These are phyloP conservation scores for Leptodirus hochenwartii DNA, from an alignment of 2,888 invertebrate genomes.

Conservation along the genomic window DNA sequence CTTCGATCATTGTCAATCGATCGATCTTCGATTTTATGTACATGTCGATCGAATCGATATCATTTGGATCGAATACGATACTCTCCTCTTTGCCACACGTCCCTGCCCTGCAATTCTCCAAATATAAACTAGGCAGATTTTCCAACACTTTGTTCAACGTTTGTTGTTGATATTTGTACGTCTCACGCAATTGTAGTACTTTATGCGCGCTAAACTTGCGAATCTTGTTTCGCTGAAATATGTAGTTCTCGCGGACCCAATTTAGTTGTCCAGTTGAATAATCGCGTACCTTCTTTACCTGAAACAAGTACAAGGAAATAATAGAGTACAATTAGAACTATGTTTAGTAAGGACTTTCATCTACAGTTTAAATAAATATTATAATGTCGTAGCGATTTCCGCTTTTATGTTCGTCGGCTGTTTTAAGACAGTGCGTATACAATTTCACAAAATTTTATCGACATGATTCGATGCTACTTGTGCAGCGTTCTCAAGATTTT, in stretches of 20 bases:
- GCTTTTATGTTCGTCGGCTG: too few relatives aligned
- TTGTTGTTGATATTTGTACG: slow-evolving; percentile 91
- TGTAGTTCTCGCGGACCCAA: slow-evolving; percentile 89
- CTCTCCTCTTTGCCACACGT: slow-evolving; percentile 63
- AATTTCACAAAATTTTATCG: too few relatives aligned
- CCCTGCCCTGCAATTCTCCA: slow-evolving; percentile 83
- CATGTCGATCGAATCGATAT: slow-evolving; percentile 42
- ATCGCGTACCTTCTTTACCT: slow-evolving; percentile 82
- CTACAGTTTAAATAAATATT: too few relatives aligned
- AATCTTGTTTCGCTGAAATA: slow-evolving; percentile 86
- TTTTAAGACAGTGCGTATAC: too few relatives aligned
- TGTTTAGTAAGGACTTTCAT: too few relatives aligned
- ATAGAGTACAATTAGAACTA: too few relatives aligned
- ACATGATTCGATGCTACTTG: too few relatives aligned
- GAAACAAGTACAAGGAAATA: too few relatives aligned
- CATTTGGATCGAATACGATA: slow-evolving; percentile 45
- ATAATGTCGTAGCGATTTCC: too few relatives aligned
- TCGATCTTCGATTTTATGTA: slow-evolving; percentile 50
- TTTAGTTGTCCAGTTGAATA: slow-evolving; percentile 83
- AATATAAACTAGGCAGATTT: slow-evolving; percentile 75
- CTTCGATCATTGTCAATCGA: slow-evolving; percentile 34
- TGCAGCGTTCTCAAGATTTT: too few relatives aligned
- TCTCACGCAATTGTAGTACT: slow-evolving; percentile 71
- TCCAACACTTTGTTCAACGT: slow-evolving; percentile 86
- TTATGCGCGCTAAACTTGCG: slow-evolving; percentile 90